These are phyloP conservation scores for Myathropa florea DNA, from an alignment of 2,888 invertebrate genomes.

Conservation along the genomic window DNA sequence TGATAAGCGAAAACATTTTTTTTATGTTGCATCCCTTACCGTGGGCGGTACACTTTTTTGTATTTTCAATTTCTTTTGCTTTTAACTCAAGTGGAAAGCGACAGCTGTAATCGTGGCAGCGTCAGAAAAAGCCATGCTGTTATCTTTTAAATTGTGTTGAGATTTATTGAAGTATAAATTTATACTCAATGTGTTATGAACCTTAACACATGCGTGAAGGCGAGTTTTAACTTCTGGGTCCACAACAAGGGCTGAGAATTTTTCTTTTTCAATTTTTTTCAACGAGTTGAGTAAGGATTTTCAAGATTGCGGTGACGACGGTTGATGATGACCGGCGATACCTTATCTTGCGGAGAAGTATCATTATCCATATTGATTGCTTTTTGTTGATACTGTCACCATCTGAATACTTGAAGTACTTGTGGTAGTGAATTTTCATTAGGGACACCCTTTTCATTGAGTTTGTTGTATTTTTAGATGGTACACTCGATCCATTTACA, in stretches of 20 bases:
- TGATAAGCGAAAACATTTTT: conserved; percentile 56
- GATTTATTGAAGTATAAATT: conserved; percentile 57
- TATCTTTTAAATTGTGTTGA: conserved; percentile 53
- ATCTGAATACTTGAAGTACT: too few species aligned
- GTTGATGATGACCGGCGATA: not conserved
- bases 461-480: too few species aligned
- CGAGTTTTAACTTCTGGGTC: not conserved
- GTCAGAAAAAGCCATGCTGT: conserved; percentile 12
- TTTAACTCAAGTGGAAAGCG: conserved; percentile 26
- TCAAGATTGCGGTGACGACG: not conserved
- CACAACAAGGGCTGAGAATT: not conserved
- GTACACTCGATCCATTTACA: too few species aligned
- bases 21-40: conserved; percentile 49
- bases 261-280: not conserved
- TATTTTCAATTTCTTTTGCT: conserved; percentile 16
- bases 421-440: not conserved
- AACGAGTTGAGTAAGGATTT: not conserved
- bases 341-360: not conserved
- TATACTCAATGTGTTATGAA: conserved; percentile 41
- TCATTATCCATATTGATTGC: too few species aligned
- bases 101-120: not conserved
- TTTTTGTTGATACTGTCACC: not conserved
- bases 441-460: not conserved
- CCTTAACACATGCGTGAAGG: conserved; percentile 17
- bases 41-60: conserved; percentile 16